Evolutionary conservation across 2,888 invertebrate genomes (phyloP).

Genomic region (Dryobota labecula): DNA sequence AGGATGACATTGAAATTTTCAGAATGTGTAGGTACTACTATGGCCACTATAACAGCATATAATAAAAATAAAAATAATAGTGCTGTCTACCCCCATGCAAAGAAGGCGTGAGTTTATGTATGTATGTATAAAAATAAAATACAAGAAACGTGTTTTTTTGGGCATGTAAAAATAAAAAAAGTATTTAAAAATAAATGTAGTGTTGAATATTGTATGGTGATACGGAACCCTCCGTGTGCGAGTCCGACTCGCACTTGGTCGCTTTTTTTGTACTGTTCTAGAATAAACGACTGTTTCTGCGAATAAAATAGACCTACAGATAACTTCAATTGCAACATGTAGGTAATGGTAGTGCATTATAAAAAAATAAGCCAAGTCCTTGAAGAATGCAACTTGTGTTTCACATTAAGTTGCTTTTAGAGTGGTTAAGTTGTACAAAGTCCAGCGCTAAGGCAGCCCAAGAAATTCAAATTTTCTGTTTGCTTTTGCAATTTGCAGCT

Average conservation of each 20-base stretch:
- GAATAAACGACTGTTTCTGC: neutral
- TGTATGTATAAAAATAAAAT: neutral
- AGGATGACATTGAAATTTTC: neutral
- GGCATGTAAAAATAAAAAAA: no score
- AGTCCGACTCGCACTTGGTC: neutral
- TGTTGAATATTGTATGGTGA: neutral
- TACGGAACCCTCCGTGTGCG: neutral
- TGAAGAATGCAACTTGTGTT: constrained; percentile 32
- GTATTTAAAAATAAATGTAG: neutral
- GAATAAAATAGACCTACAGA: constrained; percentile 4
- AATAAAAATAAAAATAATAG: neutral
- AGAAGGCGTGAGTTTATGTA: no score
- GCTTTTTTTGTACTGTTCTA: neutral
- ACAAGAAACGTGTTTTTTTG: neutral
- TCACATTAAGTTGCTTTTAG: constrained; percentile 25
- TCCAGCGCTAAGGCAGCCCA: no score
- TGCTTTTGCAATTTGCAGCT: no score
- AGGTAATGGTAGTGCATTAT: neutral
- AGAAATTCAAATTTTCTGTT: no score
- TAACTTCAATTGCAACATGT: constrained; percentile 34
- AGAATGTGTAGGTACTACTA: neutral
- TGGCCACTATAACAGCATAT: neutral
- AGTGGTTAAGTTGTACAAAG: constrained; percentile 35
- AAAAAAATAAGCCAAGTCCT: constrained; percentile 40
- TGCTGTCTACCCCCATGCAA: no score